A percentile compares a stretch with the other conserved stretches of the same genome.
These are phyloP conservation scores for Pristionchus exspectatus DNA, from an alignment of 2,888 invertebrate genomes.

Conservation along the genomic window DNA sequence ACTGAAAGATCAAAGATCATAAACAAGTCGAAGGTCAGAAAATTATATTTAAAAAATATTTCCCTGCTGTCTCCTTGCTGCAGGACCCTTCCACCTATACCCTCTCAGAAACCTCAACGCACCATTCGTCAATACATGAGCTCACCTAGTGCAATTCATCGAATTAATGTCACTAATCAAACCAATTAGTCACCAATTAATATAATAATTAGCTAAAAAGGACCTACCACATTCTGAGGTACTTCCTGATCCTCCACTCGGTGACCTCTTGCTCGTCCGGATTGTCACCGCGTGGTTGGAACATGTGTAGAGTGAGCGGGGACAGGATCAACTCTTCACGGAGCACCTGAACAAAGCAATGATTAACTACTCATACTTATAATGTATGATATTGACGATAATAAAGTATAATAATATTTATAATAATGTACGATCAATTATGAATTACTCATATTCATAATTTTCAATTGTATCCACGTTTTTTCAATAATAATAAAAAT, in stretches of 20 bases:
- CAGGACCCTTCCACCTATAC: no score
- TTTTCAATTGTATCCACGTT: no score
- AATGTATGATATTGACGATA: no score
- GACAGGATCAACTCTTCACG: slow-evolving; percentile 95
- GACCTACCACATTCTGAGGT: slow-evolving; percentile 69
- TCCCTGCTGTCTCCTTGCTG: background rate
- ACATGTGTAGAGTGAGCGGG: slow-evolving; percentile 94
- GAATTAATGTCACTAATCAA: background rate
- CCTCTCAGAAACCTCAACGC: no score
- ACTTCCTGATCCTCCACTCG: slow-evolving; percentile 74
- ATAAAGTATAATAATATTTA: no score
- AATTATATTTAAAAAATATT: no score
- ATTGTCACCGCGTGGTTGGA: slow-evolving; percentile 85
- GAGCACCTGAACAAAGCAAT: slow-evolving; percentile 84
- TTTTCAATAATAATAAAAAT: no score
- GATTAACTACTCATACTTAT: no score
- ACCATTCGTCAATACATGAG: no score
- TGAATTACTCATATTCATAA: no score
- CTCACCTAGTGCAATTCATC: no score
- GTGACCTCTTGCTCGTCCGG: slow-evolving; percentile 77
- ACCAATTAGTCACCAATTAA: background rate
- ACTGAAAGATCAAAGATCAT: background rate
- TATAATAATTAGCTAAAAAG: background rate
- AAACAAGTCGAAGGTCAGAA: background rate
- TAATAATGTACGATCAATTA: no score